Percentiles rank a stretch among this genome's conserved stretches.
Evolutionary conservation across 2,888 invertebrate species (phyloP).

Genomic region (Chaetogeoica ovagalla): DNA sequence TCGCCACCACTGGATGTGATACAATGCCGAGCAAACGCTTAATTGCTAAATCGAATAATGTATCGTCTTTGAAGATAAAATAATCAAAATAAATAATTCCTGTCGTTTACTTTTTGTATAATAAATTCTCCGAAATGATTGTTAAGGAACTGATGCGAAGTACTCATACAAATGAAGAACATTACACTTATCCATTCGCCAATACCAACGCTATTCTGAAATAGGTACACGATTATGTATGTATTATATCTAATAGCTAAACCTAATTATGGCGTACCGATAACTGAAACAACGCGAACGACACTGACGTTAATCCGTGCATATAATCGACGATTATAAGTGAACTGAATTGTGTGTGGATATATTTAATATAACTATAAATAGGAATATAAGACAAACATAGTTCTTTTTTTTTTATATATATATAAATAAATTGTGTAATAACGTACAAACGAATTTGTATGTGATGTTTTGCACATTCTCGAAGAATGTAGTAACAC

Average conservation of each 20-base stretch:
- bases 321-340: slow-evolving; percentile 29
- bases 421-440: background rate
- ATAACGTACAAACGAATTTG: background rate
- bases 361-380: slow-evolving; percentile 9
- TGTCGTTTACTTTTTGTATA: slow-evolving; percentile 27
- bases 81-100: background rate
- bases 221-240: background rate
- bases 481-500: background rate
- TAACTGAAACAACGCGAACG: slow-evolving; percentile 27
- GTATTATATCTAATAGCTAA: background rate
- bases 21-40: background rate
- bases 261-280: slow-evolving; percentile 4
- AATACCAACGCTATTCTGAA: slow-evolving; percentile 3
- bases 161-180: background rate
- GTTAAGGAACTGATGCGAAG: slow-evolving; percentile 40
- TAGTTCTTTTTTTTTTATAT: background rate
- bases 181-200: slow-evolving; percentile 2
- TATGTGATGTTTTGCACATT: slow-evolving; percentile 23
- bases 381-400: background rate
- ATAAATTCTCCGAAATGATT: slow-evolving; percentile 43
- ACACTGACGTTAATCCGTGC: slow-evolving; percentile 15
- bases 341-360: slow-evolving; percentile 6
- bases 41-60: slow-evolving; percentile 18
- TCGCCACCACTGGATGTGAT: slow-evolving; percentile 24
- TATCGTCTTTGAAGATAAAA: background rate